phyloP scores from a whole-genome alignment of 2,797 vertebrate species.

The Neoniphon sammara region DNA sequence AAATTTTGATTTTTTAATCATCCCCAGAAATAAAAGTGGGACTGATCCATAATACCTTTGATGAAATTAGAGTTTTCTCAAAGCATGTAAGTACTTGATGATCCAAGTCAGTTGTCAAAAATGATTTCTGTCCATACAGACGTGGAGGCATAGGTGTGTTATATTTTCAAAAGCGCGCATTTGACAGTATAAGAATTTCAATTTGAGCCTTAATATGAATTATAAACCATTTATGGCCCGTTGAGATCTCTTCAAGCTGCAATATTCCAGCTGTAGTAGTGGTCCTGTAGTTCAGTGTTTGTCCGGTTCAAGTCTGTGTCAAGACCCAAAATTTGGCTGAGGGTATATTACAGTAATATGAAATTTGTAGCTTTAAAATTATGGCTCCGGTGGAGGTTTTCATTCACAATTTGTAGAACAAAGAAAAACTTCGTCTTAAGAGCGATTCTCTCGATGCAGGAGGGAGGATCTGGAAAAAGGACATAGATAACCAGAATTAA shows the following conservation, averaged over 20 bases:
- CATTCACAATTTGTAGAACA: conserved; percentile 37
- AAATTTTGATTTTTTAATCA: too few relatives aligned
- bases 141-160: background rate
- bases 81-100: too few relatives aligned
- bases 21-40: too few relatives aligned
- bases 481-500: background rate
- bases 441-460: conserved; percentile 80
- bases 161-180: conserved; percentile 2
- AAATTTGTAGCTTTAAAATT: conserved; percentile 40
- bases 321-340: conserved; percentile 7
- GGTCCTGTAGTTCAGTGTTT: background rate
- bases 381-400: background rate
- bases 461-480: conserved; percentile 87
- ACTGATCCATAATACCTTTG: too few relatives aligned
- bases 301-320: conserved; percentile 9
- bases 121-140: conserved; percentile 2
- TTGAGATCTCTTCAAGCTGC: background rate
- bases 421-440: conserved; percentile 46
- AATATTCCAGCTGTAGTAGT: conserved; percentile 12
- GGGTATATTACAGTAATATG: conserved; percentile 16
- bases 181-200: conserved; percentile 39
- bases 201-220: conserved; percentile 7
- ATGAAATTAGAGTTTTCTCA: too few relatives aligned
- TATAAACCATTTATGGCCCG: background rate
- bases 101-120: conserved; percentile 4